Percentiles rank a stretch among this genome's conserved stretches.
Conservation (phyloP, 1,140 invertebrate genomes). For the Ceratosolen solmsi region DNA sequence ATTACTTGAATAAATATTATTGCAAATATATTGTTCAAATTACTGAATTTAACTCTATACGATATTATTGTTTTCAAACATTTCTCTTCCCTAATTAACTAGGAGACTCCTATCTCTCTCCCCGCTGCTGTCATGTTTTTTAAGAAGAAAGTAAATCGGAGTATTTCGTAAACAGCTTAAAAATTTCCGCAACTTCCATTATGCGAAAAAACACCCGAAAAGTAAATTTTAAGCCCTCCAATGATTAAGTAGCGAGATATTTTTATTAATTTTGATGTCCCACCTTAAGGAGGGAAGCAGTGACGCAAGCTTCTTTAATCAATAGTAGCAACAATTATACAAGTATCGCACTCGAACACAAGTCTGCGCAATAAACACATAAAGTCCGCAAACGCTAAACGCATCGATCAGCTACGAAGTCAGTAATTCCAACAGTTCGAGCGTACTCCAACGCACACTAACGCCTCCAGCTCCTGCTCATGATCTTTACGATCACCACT, state of each 20-base stretch:
- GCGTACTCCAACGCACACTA: too few species aligned
- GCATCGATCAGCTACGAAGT: neutral
- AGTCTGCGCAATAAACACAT: neutral
- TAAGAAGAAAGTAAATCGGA: neutral
- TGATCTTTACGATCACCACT: too few species aligned
- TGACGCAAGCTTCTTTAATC: neutral
- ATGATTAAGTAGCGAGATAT: neutral
- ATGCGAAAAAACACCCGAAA: neutral
- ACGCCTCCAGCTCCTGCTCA: too few species aligned
- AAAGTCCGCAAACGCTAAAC: neutral
- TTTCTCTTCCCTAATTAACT: too few species aligned
- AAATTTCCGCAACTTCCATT: neutral
- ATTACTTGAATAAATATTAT: too few species aligned
- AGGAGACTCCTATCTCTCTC: too few species aligned
- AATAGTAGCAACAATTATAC: neutral
- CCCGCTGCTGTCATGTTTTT: neutral
- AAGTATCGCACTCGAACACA: neutral
- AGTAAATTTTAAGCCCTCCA: neutral
- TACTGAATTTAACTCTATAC: too few species aligned
- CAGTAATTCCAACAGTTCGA: neutral
- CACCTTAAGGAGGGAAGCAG: neutral
- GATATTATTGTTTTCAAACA: too few species aligned
- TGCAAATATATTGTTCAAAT: too few species aligned
- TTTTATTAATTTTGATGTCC: neutral
- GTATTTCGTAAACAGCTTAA: neutral